These are phyloP conservation scores for Eupithecia vulgata DNA, from an alignment of 2,888 invertebrate species.

Conservation along the genomic window DNA sequence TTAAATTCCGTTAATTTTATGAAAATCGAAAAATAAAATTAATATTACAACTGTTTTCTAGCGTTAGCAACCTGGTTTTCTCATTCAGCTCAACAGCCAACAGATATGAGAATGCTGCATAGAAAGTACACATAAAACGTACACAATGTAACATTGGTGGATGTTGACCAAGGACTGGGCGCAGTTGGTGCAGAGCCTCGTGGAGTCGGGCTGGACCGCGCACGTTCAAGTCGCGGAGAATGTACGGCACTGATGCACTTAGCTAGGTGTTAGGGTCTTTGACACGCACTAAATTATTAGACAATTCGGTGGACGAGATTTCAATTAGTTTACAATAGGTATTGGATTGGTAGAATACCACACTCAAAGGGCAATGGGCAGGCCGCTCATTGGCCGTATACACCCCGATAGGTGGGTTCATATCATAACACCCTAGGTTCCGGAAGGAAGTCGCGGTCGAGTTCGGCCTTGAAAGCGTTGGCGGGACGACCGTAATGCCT, in stretches of 20 bases:
- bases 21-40: neutral
- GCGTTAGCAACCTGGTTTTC: neutral
- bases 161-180: conserved; percentile 90
- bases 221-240: conserved; percentile 89
- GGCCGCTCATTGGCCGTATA: no score
- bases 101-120: conserved; percentile 8
- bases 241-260: conserved; percentile 73
- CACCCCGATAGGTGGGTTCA: no score
- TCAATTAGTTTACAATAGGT: neutral
- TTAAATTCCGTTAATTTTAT: neutral
- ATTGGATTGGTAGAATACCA: no score
- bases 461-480: no score
- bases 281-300: neutral
- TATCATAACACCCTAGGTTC: no score
- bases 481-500: no score
- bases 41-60: neutral
- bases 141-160: conserved; percentile 76
- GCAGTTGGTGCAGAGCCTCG: conserved; percentile 93
- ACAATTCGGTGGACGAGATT: neutral
- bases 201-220: conserved; percentile 93
- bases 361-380: no score
- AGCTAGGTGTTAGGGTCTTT: conserved; percentile 17
- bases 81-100: neutral
- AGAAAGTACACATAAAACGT: conserved; percentile 38
- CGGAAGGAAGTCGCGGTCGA: no score